Base-by-base conservation (phyloP, 2,888 invertebrate genomes). In the Hyposoter dolosus region DNA sequence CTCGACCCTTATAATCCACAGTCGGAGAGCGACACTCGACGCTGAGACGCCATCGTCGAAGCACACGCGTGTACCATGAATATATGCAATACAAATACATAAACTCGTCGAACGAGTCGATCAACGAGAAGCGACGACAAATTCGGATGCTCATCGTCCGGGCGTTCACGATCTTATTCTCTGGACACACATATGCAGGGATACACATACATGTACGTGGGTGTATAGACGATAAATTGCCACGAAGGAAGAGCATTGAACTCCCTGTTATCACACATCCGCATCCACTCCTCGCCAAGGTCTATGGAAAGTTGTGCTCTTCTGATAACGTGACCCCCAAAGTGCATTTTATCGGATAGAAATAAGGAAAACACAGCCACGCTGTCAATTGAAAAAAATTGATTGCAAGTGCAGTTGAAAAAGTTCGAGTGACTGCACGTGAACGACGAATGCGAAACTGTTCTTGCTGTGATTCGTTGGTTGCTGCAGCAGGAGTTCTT, bases 1-100 rank as follows among this genome's bases (percentile, higher is more conserved):
- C 77, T 71, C 50, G 45, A 23, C 74, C 56, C 71, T 60, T 65
- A 43, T 68, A 82, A 76, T 72, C 80, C 84, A 88, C 88, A 60
- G 77, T 43, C 68, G 66, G 88, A 89, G 88, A 91, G 91, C 88
- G 89, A 86, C 85, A 94, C 92, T 94, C 93, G 93, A 92, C 93
- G 93, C 91, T 91, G 90, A 91, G 92, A 93, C 94, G 92, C 91
- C 93, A 93, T 89, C 90, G 92, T 89, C 92, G 93, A 93, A 94
- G 93, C 93, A 94, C 93, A 92, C 92, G 91, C 88, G 40, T 28
- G 28, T 40, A 86, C 86, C 88, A 90, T 90, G 88, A 91, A 90
- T 90, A 90, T 90, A 91, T 91, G 89, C 90, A 90, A 90, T 84
- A 83, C 40, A 65, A 15, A 80, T 19, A 69, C 60, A 68, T 12